Evolutionary conservation across 2,797 vertebrate species (phyloP).

Genomic region (Clarias platycephalus): DNA sequence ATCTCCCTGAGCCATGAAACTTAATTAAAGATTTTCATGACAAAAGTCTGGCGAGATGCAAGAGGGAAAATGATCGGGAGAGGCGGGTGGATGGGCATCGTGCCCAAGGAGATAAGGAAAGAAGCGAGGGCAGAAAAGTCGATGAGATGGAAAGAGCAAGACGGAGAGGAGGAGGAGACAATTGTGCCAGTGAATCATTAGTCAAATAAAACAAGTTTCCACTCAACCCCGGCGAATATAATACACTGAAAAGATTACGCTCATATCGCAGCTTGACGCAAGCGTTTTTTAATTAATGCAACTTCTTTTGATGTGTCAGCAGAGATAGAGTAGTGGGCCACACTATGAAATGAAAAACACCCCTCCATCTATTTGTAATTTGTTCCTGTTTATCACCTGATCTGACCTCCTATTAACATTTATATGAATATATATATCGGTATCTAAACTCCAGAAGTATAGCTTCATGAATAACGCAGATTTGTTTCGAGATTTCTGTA

Average conservation of each 20-base stretch:
- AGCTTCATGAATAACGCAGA: conserved; percentile 52
- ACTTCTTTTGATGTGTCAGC: conserved; percentile 37
- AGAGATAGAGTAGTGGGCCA: conserved; percentile 4
- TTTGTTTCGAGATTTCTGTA: conserved; percentile 43
- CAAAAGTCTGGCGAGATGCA: conserved; percentile 43
- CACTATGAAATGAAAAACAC: conserved; percentile 30
- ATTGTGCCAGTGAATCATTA: conserved; percentile 35
- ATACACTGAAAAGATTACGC: conserved; percentile 42
- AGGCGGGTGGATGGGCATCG: conserved; percentile 25
- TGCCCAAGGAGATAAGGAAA: conserved; percentile 49
- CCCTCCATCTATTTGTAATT: conserved; percentile 18
- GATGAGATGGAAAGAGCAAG: conserved; percentile 25
- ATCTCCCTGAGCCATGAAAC: conserved; percentile 54
- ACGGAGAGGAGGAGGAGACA: conserved; percentile 24
- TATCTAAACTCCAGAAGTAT: conserved; percentile 34
- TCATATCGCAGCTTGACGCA: conserved; percentile 1
- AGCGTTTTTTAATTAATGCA: conserved; percentile 6
- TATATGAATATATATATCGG: conserved; percentile 50
- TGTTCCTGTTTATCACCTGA: conserved; percentile 46
- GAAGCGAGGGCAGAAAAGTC: conserved; percentile 36
- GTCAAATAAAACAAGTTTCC: conserved; percentile 48
- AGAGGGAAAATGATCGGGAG: conserved; percentile 35
- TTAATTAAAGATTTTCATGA: conserved; percentile 57
- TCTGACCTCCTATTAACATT: conserved; percentile 51
- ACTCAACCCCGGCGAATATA: conserved; percentile 22